phyloP scores from a whole-genome alignment of 2,113 vertebrate species.

The Empidonax alnorum region DNA sequence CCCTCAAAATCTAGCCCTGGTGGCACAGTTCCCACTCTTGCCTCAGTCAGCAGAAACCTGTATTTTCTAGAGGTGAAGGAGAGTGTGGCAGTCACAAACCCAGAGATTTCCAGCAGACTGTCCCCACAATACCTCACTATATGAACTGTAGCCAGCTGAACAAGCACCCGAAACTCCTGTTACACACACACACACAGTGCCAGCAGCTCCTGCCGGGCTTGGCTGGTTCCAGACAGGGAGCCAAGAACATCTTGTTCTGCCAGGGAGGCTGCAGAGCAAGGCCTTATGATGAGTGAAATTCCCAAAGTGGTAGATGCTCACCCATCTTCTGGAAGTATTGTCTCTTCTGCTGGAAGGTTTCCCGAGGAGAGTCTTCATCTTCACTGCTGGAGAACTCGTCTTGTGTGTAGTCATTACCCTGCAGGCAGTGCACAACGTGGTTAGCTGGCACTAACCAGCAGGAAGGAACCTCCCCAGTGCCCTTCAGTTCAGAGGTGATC shows the following conservation, averaged over 20 bases:
- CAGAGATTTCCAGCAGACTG: neutral
- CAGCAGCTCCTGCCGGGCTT: neutral
- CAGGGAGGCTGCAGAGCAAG: neutral
- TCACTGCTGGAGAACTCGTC: neutral
- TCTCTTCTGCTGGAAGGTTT: conserved; percentile 85
- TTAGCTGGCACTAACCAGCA: neutral
- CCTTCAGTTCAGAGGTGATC: neutral
- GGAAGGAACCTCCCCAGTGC: neutral
- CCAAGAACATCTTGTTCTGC: neutral
- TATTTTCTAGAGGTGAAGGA: neutral
- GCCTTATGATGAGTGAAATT: neutral
- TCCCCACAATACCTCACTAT: neutral
- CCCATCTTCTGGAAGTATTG: conserved; percentile 89
- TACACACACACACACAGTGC: neutral
- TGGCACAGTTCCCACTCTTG: neutral
- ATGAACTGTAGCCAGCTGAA: neutral
- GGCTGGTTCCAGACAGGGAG: neutral
- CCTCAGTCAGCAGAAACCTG: neutral
- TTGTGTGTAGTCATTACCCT: neutral
- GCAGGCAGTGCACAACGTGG: neutral
- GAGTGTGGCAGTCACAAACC: neutral
- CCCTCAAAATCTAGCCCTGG: neutral
- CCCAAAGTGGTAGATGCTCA: conserved; percentile 57
- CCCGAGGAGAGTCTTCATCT: neutral
- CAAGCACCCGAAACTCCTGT: neutral